Percentiles rank a stretch among this genome's conserved stretches.
These are phyloP conservation scores for Microplitis demolitor DNA, from an alignment of 1,140 invertebrate species.

Conservation along the genomic window DNA sequence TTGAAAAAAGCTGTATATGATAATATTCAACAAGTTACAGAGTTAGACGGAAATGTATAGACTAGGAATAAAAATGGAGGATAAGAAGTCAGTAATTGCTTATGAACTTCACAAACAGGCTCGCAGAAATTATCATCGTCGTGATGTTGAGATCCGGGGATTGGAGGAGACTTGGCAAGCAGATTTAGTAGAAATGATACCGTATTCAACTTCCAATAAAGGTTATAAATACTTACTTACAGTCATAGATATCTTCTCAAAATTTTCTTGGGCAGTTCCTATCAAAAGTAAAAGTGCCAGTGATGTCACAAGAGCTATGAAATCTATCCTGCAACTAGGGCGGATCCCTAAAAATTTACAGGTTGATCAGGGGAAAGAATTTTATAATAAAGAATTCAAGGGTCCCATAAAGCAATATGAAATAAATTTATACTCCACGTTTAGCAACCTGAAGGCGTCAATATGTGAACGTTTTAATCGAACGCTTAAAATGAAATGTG, in stretches of 20 bases:
- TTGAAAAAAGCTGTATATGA: no score
- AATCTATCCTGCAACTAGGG: background rate
- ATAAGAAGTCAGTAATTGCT: background rate
- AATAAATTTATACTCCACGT: background rate
- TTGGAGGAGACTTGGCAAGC: background rate
- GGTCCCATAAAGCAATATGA: background rate
- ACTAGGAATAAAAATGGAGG: background rate
- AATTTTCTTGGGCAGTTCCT: slow-evolving; percentile 24
- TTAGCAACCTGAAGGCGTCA: background rate
- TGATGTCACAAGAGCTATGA: background rate
- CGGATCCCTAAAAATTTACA: slow-evolving; percentile 21
- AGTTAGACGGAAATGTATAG: background rate
- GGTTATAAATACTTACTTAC: slow-evolving; percentile 26
- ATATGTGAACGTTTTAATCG: background rate
- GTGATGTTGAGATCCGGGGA: background rate
- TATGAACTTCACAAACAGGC: background rate
- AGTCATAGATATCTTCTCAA: slow-evolving; percentile 27
- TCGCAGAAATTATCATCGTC: background rate
- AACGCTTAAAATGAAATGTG: background rate
- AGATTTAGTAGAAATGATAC: slow-evolving; percentile 8
- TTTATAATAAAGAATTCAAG: slow-evolving; percentile 8
- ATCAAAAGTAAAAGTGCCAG: slow-evolving; percentile 8
- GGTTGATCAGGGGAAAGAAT: slow-evolving; percentile 18
- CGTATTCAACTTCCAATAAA: slow-evolving; percentile 6
- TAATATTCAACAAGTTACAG: background rate